Base-by-base conservation (phyloP, 2,888 invertebrate genomes). In the Chalcis sispes region DNA sequence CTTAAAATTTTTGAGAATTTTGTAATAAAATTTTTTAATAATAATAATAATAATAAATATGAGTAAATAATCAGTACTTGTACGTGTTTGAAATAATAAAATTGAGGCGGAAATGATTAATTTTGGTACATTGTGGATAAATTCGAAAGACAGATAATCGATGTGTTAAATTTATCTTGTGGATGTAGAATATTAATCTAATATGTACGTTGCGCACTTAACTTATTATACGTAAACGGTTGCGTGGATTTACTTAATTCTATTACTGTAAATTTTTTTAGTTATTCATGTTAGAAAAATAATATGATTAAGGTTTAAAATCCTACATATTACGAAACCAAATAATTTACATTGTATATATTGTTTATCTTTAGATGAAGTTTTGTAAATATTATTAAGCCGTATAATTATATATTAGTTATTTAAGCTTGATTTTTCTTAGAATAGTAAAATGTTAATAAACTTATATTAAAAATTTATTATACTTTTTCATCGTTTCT, bases 271-370 rank as follows among this genome's bases (percentile, higher is more conserved):
- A 46, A 3, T 46, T 15, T 46, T 46, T 15, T 46, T 46, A 46
- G 4, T 15, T 15, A n/a, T 46, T 46, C 46, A 3, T 8, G 3
- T 15, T 15, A 46, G 46, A 10, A 36, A 46, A 46, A 46, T 8
- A 15, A 46, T n/a, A 8, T 46, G 10, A 46, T 8, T 8, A 54
- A 25, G 10, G 8, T 18, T 8, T 2, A 54, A 5, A 25, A 25
- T 54, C 13, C 25, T 54, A 15, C 7, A 54, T 25, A 54, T 54
- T 54, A 20, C 18, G 54, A 54, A 54, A 25, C 54, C 54, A 54
- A 54, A 54, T 54, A 54, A 54, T 54, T 54, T 25, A 54, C 23
- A 25, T 25, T 54, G 54, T 54, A 54, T 54, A 54, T 54, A 54
- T 25, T 54, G 54, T 25, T 23, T 13, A 54, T 54, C 25, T 15